Evolutionary conservation across 2,113 vertebrate genomes (phyloP), one percentile per base, ranked within the genome.

Genomic region (Aphelocoma coerulescens): DNA sequence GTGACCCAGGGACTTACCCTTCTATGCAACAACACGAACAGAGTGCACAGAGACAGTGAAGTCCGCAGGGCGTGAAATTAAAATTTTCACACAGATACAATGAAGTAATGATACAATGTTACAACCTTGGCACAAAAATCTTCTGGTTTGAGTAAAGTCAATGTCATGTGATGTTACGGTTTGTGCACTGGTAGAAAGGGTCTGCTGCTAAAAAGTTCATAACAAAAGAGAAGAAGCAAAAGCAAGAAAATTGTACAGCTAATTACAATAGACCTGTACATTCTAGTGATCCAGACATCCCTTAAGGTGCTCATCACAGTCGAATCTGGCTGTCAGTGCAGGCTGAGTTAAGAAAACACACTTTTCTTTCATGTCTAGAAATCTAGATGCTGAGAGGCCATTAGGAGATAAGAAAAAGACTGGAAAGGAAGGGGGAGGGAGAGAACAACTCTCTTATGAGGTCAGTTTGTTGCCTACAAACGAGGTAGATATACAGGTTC

Each of bases 41-140:
- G 94, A 95, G 87, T 71, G 89, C 85, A 97, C 79, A 89, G 85
- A 95, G 94, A 96, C 81, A 94, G 85, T 94, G 95, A 97, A 97
- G 96, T 96, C 96, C 90, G 11, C 69, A 97, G 95, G 95, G 94
- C 62, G 35, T 97, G 97, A 98, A 98, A 98, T 97, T 97, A 97
- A 98, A 97, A 97, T 97, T 95, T 97, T 96, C 94, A 95, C 68
- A 77, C 7, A 92, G 92, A 97, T 97, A 97, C 92, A 96, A 97
- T 93, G 93, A 97, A 96, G 88, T 95, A 94, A 97, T 79, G 89
- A 95, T 96, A 96, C 54, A 95, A 88, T 90, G 88, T 76, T 97
- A 94, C 74, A 96, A 94, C 89, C 91, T 93, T 97, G 95, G 96
- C 93, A 94, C 85, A 89, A 93, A 97, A 96, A 94, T 95, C 94